Evolutionary conservation across 1,140 invertebrate species (phyloP), one percentile per base, ranked within the genome.

Genomic region (Luehdorfia chinensis): DNA sequence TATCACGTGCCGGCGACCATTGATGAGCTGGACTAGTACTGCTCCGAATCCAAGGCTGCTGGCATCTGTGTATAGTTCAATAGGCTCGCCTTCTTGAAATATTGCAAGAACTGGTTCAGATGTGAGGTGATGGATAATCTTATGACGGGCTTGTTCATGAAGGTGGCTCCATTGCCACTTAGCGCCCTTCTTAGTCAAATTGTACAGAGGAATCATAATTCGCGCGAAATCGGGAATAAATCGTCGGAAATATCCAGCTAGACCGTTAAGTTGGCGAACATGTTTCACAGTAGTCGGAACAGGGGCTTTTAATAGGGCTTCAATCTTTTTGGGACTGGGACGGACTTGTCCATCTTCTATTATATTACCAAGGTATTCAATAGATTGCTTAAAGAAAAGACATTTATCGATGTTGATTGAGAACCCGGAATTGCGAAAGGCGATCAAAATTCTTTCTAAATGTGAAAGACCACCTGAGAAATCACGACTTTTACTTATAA

Each of bases 201-300:
- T 32, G 8, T 33, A 50, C 25, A 36, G 44, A 5, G 79, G 80
- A 7, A 56, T 50, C n/a, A 76, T 58, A 2, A 76, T 41, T 1
- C 55, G 41, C 0, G 87, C 60, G 52, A 88, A 89, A 57, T 88
- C 59, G 7, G 58, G 55, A 18, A 89, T 66, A 47, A 87, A 89
- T 4, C 64, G 33, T 4, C 75, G 44, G 49, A 87, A 87, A 56
- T 80, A 88, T 2, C 66, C 64, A 1, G 75, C 60, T 41, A 88
- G 73, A 1, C 86, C 87, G 5, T 88, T 53, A 48, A 89, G 88
- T 33, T 76, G 45, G 25, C 69, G 36, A 0, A 78, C 49, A 32
- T 77, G 59, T 18, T 69, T 77, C 1, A 48, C 39, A 0, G 56
- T 73, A 34, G 47, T 63, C 3, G 66, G 63, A 4, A 50, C 1